Conservation (phyloP, 1,140 invertebrate genomes). For the Diplogasteroides magnus region DNA sequence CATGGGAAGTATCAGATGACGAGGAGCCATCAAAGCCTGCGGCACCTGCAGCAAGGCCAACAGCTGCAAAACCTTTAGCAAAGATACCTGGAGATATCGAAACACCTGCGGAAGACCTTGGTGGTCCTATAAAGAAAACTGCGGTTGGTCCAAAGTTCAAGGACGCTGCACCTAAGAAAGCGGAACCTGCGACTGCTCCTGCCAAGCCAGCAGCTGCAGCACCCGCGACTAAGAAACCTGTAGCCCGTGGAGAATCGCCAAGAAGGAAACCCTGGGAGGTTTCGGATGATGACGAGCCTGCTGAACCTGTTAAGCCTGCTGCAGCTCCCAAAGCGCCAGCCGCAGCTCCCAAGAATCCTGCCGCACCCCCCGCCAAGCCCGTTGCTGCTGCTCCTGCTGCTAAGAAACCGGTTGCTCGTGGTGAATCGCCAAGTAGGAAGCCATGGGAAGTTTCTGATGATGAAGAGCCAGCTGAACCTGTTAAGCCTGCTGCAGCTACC, state of each 20-base stretch:
- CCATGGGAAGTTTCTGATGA: too few species aligned
- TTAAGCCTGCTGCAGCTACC: neutral
- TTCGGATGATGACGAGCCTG: too few species aligned
- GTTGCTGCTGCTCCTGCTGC: neutral
- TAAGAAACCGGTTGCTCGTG: conserved; percentile 10
- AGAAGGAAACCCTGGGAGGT: neutral
- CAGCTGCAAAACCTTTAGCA: too few species aligned
- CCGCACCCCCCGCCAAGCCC: neutral
- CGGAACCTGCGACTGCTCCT: conserved; percentile 2
- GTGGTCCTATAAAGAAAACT: neutral
- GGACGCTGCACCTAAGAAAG: too few species aligned
- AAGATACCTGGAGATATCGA: neutral
- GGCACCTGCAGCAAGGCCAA: too few species aligned
- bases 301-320: neutral
- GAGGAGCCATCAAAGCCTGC: too few species aligned
- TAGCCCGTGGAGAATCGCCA: neutral
- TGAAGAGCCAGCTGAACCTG: neutral
- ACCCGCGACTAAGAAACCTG: conserved; percentile 4
- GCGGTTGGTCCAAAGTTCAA: conserved; percentile 1
- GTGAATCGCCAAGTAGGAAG: neutral
- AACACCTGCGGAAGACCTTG: neutral
- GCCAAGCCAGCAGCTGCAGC: conserved; percentile 1
- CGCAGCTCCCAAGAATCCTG: conserved; percentile 2
- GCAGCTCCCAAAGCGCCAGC: neutral
- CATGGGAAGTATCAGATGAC: too few species aligned